Conservation (phyloP, 2,113 vertebrate species). For the Eretmochelys imbricata region DNA sequence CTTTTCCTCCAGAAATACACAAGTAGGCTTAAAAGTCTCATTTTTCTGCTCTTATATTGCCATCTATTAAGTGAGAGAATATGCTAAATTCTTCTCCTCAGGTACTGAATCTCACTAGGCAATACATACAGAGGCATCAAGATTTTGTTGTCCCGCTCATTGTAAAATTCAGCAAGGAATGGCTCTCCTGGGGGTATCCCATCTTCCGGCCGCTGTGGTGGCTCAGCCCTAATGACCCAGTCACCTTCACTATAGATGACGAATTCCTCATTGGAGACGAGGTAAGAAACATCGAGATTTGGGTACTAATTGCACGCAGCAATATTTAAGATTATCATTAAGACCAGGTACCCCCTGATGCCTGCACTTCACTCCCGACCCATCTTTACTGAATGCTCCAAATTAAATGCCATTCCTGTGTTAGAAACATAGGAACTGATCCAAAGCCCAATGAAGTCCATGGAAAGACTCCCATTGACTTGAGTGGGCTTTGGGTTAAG, state of each 20-base stretch:
- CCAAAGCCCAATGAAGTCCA: background rate
- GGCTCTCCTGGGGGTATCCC: slow-evolving; percentile 80
- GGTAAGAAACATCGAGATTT: slow-evolving; percentile 62
- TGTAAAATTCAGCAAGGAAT: slow-evolving; percentile 83
- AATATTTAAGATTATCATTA: background rate
- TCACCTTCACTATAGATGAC: slow-evolving; percentile 85
- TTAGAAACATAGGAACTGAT: background rate
- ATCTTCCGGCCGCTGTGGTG: slow-evolving; percentile 91
- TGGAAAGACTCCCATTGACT: background rate
- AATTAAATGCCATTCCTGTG: accelerated
- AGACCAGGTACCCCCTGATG: accelerated
- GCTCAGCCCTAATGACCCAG: slow-evolving; percentile 86
- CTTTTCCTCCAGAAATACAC: accelerated
- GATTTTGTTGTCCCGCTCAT: slow-evolving; percentile 85
- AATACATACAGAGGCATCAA: slow-evolving; percentile 83
- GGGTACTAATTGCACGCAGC: accelerated
- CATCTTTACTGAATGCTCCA: accelerated
- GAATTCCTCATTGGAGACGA: slow-evolving; percentile 93
- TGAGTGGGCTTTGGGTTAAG: background rate
- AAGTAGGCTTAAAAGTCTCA: accelerated
- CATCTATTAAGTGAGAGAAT: accelerated
- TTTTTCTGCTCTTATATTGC: background rate
- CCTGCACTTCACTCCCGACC: accelerated
- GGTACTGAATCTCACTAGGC: slow-evolving; percentile 87
- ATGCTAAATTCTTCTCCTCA: background rate